phyloP scores from a whole-genome alignment of 2,888 invertebrate species.

The Apodemia zela region DNA sequence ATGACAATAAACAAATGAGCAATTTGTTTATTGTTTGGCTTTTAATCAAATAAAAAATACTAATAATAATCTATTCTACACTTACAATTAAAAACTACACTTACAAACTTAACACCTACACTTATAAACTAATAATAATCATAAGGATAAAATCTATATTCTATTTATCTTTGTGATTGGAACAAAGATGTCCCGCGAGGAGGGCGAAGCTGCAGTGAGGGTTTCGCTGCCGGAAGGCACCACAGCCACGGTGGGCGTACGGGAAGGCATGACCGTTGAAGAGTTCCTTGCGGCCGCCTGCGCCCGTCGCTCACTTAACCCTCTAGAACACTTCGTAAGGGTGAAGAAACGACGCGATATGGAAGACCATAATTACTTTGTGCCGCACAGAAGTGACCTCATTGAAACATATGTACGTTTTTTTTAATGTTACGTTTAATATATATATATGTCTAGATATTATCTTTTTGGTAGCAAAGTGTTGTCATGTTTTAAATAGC shows the following conservation, averaged over 20 bases:
- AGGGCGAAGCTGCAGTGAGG: slow-evolving; percentile 92
- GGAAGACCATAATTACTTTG: slow-evolving; percentile 97
- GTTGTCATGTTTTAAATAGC: too few species aligned
- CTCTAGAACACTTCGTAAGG: slow-evolving; percentile 97
- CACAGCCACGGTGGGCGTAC: slow-evolving; percentile 90
- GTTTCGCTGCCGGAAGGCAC: slow-evolving; percentile 93
- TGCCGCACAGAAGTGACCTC: slow-evolving; percentile 95
- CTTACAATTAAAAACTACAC: too few species aligned
- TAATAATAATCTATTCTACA: too few species aligned
- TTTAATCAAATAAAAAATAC: too few species aligned
- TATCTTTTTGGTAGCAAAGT: too few species aligned
- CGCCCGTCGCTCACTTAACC: slow-evolving; percentile 93
- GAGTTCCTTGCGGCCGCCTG: slow-evolving; percentile 97
- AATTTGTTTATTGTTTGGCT: too few species aligned
- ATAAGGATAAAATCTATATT: background rate
- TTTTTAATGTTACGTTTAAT: slow-evolving; percentile 11
- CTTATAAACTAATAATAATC: too few species aligned
- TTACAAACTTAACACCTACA: too few species aligned
- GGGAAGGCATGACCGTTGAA: slow-evolving; percentile 96
- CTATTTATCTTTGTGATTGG: background rate
- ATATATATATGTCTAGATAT: too few species aligned
- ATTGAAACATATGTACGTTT: slow-evolving; percentile 96
- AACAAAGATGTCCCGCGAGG: slow-evolving; percentile 91
- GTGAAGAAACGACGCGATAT: slow-evolving; percentile 96
- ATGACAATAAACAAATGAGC: too few species aligned